Conservation (phyloP, 2,797 vertebrate genomes). For the Chaenodraco wilsoni region DNA sequence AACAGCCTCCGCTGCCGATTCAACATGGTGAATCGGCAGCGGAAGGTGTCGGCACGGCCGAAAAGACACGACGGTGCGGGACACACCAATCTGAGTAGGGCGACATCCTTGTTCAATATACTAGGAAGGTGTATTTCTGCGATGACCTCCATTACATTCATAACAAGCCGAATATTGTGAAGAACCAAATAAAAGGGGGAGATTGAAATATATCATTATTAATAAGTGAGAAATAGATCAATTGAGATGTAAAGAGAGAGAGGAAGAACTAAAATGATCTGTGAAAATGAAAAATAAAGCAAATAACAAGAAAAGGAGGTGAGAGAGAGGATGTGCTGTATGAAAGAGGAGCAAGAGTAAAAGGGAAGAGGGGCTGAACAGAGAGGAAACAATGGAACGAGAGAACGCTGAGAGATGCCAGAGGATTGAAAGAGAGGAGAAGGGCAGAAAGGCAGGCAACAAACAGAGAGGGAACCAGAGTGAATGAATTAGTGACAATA, state of each 20-base stretch:
- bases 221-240: conserved; percentile 7
- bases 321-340: conserved; percentile 19
- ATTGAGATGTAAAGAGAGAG: conserved; percentile 1
- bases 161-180: too few species aligned
- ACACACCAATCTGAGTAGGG: too few species aligned
- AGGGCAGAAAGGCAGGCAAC: conserved; percentile 28
- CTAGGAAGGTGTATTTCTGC: too few species aligned
- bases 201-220: too few species aligned
- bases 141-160: too few species aligned
- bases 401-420: conserved; percentile 32
- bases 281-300: conserved; percentile 29
- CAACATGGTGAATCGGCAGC: too few species aligned
- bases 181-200: too few species aligned
- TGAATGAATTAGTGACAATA: conserved; percentile 26
- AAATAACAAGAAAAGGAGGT: not conserved
- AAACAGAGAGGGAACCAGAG: conserved; percentile 8
- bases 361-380: conserved; percentile 22
- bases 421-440: conserved; percentile 7
- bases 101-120: too few species aligned
- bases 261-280: conserved; percentile 8
- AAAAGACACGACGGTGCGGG: too few species aligned
- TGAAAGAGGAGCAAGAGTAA: conserved; percentile 8
- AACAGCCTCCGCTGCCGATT: too few species aligned
- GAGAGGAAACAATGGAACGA: conserved; percentile 24
- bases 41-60: too few species aligned